Conservation (phyloP, 2,888 invertebrate species). For the Antheraea yamamai region DNA sequence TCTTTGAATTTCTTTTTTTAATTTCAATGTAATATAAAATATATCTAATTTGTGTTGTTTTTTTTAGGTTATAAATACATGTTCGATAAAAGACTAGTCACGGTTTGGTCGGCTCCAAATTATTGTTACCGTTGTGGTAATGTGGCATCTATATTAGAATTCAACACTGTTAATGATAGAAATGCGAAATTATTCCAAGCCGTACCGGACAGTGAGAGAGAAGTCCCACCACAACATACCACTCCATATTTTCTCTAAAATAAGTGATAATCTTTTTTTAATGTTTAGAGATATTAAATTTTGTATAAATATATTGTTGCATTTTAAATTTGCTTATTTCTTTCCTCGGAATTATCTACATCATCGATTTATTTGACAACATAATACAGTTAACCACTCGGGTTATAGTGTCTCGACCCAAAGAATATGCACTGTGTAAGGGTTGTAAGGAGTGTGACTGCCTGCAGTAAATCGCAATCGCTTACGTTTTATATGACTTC, state of each 20-base stretch:
- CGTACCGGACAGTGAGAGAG: constrained; percentile 96
- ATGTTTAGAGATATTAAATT: constrained; percentile 53
- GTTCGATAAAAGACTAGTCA: constrained; percentile 98
- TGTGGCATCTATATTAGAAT: constrained; percentile 97
- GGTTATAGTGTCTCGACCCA: no score
- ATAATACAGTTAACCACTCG: no score
- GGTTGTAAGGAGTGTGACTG: no score
- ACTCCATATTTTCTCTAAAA: constrained; percentile 98
- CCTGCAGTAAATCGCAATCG: no score
- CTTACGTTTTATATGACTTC: no score
- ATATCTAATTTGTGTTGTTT: constrained; percentile 15
- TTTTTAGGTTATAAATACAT: constrained; percentile 96
- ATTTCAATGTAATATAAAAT: not conserved
- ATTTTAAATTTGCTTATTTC: constrained; percentile 32
- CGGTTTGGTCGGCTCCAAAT: constrained; percentile 99
- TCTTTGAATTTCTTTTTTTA: not conserved
- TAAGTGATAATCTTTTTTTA: constrained; percentile 52
- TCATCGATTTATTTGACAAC: no score
- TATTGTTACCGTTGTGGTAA: constrained; percentile 99
- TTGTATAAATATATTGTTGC: constrained; percentile 69
- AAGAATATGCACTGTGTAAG: no score
- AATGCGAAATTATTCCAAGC: constrained; percentile 95
- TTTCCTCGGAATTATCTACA: not conserved
- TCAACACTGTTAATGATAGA: constrained; percentile 89
- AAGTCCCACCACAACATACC: constrained; percentile 94